Evolutionary conservation across 2,888 invertebrate species (phyloP).

Genomic region (Tachina fera): DNA sequence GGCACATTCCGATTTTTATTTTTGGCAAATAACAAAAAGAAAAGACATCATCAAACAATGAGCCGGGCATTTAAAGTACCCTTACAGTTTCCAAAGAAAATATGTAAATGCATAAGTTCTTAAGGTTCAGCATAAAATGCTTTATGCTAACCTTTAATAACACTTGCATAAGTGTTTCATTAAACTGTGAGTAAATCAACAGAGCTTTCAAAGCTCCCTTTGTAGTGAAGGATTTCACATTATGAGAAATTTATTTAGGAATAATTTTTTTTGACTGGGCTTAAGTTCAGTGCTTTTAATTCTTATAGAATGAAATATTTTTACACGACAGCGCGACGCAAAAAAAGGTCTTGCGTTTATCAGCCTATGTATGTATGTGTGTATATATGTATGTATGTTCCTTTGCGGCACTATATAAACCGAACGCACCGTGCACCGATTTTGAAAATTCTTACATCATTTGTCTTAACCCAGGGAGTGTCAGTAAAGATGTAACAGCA

Average conservation of each 20-base stretch:
- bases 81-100: background rate
- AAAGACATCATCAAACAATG: constrained; percentile 13
- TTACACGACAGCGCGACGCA: too few species aligned
- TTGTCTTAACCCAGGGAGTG: too few species aligned
- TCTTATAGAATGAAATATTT: too few species aligned
- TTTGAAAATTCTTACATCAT: too few species aligned
- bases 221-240: background rate
- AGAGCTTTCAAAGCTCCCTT: background rate
- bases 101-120: background rate
- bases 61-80: background rate
- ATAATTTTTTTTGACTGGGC: too few species aligned
- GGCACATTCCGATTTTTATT: constrained; percentile 79
- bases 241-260: background rate
- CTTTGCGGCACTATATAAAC: too few species aligned
- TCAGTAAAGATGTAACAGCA: too few species aligned
- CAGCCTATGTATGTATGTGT: too few species aligned
- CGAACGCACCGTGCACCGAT: too few species aligned
- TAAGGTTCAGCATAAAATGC: background rate
- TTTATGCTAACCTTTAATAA: background rate
- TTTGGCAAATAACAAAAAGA: constrained; percentile 29
- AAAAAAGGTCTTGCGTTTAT: too few species aligned
- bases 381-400: too few species aligned
- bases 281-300: too few species aligned
- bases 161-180: background rate
- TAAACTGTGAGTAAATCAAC: background rate